Evolutionary conservation across 2,888 invertebrate species (phyloP), one percentile per base, ranked within the genome.

Genomic region (Drosophila demipolita): DNA sequence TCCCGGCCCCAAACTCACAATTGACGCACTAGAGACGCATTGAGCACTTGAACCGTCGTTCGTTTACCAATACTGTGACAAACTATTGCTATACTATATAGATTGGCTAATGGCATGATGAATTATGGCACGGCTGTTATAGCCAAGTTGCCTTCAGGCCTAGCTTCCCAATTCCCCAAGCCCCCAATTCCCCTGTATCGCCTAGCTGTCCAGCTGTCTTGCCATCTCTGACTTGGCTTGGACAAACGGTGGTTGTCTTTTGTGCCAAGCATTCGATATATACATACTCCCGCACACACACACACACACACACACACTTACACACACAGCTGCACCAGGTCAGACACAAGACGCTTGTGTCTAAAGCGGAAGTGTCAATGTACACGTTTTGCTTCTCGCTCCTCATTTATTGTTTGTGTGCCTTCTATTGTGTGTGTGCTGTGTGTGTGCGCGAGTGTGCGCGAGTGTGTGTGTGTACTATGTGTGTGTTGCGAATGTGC

Each of bases 321-420:
- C 29, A 20, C 32, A 67, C 45, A 62, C 42, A 59, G 29, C 40
- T 12, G 67, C 42, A 67, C n/a, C 17, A 33, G 53, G 59, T 57
- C 60, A 68, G 66, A 38, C 55, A 69, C 54, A 60, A 72, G 71
- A 50, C 63, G 78, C 80, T 80, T 78, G 85, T 87, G 78, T 82
- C 85, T 87, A 75, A 87, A 76, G 89, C 89, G 86, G 86, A 86
- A 89, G 86, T 89, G 78, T 88, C 73, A 75, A 79, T 62, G 75
- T 79, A 86, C 69, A 88, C 76, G 79, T 88, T 75, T 73, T 73
- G 63, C 61, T 70, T 58, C 68, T n/a, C 53, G 49, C 17, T 32
- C 26, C 61, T 26, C 20, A 32, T 15, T 15, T 15, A 45, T 23
- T 15, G 23, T 45, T 9, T 35, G 40, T 58, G 35, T 54, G 11